These are phyloP conservation scores for Chaetura pelagica DNA, from an alignment of 2,113 vertebrate species.

Conservation along the genomic window DNA sequence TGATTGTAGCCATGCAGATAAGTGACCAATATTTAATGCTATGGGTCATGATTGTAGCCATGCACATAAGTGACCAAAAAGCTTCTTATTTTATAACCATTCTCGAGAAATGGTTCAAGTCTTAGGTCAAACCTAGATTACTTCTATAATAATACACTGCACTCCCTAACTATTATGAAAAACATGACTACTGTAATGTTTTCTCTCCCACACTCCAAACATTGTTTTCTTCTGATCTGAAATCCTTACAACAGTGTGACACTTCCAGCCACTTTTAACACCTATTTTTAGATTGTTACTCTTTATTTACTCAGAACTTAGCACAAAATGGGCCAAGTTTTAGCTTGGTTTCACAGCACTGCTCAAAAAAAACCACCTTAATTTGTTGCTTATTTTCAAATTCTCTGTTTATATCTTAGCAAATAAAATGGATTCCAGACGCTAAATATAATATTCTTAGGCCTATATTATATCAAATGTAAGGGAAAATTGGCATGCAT, in stretches of 20 bases:
- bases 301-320: background rate
- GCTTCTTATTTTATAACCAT: background rate
- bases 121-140: background rate
- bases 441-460: background rate
- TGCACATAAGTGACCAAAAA: background rate
- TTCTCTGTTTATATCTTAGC: background rate
- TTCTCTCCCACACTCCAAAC: background rate
- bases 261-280: background rate
- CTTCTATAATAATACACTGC: background rate
- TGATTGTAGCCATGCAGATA: background rate
- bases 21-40: background rate
- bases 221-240: background rate
- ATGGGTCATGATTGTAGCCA: background rate
- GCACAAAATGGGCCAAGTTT: background rate
- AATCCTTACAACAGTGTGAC: background rate
- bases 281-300: background rate
- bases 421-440: background rate
- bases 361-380: background rate
- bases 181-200: background rate
- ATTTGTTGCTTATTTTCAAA: background rate
- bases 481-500: background rate
- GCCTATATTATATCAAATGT: background rate
- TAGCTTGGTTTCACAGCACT: background rate
- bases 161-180: background rate
- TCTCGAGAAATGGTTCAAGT: background rate